Percentiles rank a stretch among this genome's conserved stretches.
phyloP scores from a whole-genome alignment of 64 coral and sea anemone genomes.

The Cladopsammia gracilis region DNA sequence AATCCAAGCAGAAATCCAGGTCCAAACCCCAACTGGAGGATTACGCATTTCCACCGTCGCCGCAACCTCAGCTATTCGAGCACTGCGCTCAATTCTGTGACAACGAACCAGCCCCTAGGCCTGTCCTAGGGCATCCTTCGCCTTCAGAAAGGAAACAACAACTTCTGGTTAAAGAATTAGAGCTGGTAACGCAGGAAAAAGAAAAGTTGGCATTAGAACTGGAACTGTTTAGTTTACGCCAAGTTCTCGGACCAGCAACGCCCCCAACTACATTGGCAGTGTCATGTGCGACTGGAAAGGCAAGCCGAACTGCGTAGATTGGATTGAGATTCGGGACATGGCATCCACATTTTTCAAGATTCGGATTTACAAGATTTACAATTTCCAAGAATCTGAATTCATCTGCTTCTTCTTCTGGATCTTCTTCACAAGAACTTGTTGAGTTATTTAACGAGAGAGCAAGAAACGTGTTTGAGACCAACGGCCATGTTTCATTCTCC shows the following conservation, averaged over 20 bases:
- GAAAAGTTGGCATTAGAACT: conserved; percentile 4
- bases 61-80: conserved; percentile 2
- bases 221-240: neutral
- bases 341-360: conserved; percentile 9
- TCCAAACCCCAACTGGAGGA: neutral
- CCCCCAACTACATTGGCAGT: neutral
- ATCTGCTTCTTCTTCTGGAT: neutral
- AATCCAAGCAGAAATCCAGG: neutral
- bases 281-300: neutral
- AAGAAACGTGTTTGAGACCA: no score
- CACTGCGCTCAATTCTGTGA: neutral
- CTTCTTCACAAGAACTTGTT: neutral
- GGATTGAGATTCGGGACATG: neutral
- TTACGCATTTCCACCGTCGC: neutral
- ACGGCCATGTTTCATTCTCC: no score
- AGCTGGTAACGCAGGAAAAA: neutral
- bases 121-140: neutral
- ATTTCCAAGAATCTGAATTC: neutral
- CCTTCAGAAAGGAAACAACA: neutral
- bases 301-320: conserved; percentile 6
- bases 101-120: neutral
- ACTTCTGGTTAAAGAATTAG: neutral
- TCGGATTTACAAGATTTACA: neutral
- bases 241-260: conserved; percentile 1
- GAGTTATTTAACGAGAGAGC: no score